Conservation (phyloP, 2,113 vertebrate genomes). For the Daubentonia madagascariensis region DNA sequence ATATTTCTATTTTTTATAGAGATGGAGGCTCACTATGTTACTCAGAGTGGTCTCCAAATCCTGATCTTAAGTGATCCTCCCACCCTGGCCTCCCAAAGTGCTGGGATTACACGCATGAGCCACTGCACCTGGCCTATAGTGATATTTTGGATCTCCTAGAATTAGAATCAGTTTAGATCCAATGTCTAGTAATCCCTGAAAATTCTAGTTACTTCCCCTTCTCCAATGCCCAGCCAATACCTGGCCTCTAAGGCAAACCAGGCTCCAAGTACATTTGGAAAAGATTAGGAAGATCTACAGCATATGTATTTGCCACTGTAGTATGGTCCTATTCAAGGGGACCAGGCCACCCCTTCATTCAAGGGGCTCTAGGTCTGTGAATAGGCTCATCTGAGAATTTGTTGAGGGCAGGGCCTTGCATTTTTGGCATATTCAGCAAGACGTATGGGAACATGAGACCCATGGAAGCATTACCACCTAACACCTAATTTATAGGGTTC, state of each 20-base stretch:
- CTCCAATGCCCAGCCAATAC: neutral
- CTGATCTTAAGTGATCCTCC: no score
- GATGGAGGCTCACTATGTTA: no score
- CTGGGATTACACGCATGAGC: neutral
- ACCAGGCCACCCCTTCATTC: neutral
- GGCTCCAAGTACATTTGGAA: neutral
- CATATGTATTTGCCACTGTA: neutral
- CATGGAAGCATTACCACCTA: neutral
- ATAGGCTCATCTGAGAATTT: neutral
- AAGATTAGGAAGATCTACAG: neutral
- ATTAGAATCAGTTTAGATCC: neutral
- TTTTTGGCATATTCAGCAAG: neutral
- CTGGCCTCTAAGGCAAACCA: neutral
- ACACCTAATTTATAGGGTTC: neutral
- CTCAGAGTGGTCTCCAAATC: no score
- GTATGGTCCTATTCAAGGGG: neutral
- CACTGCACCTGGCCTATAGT: neutral
- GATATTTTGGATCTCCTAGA: neutral
- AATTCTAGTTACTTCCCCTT: neutral
- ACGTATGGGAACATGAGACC: neutral
- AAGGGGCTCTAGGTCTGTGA: neutral
- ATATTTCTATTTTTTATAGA: no score
- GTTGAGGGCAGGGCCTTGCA: neutral
- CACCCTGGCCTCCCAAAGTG: no score
- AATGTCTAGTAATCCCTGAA: neutral